Base-by-base conservation (phyloP, 2,797 vertebrate species). In the Sebastes cheni region DNA sequence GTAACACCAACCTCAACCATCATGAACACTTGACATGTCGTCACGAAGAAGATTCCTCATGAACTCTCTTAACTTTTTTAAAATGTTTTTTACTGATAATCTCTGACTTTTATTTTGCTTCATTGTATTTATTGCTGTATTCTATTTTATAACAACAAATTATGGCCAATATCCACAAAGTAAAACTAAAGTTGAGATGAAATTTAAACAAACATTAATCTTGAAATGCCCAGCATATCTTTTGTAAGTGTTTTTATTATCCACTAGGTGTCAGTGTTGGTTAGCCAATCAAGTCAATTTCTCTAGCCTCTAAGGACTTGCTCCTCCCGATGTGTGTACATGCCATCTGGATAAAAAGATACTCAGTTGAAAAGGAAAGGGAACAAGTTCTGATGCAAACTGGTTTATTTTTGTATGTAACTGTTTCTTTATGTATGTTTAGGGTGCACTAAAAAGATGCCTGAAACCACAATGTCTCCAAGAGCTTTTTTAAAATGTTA, bases 261-360 rank as follows among this genome's bases (percentile, higher is more conserved):
- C 86, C 94, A 91, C 88, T 88, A 92, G 92, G 46, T 92, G 91
- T 82, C 93, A 83, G 65, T 92, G 79, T 91, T 79, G 81, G 64
- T 55, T 65, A 76, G 70, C 20, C 4, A 71, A 88, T 69, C 4
- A 29, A 8, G 10, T 46, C 18, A 6, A 1, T 29, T 18, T 22
- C 16, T 75, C 27, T 27, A 25, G n/a, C n/a, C n/a, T n/a, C n/a
- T n/a, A n/a, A n/a, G n/a, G 10, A 70, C 20, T 4, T 64, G 30
- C 6, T n/a, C 30, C 36, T 74, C 6, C 13, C 16, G 16, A 69
- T 68, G 13, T 70, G 4, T 32, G 22, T 14, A 13, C 2, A 3
- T 14, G 0, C 61, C 23, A 69, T 61, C 42, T 66, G 36, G 23
- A 67, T 29, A 70, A 3, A 25, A 39, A 25, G 25, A 3, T 20